Evolutionary conservation across 1,140 invertebrate species (phyloP), one percentile per base, ranked within the genome.

Genomic region (Aporrectodea caliginosa): DNA sequence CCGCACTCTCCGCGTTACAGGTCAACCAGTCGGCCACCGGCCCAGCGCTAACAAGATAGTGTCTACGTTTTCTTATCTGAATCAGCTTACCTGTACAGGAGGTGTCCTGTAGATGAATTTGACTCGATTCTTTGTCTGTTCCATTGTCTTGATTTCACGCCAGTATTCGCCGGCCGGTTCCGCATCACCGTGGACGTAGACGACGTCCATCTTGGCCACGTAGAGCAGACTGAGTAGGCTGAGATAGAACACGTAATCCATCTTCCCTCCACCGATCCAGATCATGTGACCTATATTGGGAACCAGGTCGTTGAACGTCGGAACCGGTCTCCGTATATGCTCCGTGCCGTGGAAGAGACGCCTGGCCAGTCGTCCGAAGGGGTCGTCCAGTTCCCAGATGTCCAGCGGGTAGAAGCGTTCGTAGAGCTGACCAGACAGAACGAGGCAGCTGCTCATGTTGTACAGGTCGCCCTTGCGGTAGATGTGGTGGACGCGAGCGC

Each of bases 281-380:
- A 81, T 72, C 80, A 81, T 81, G 73, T 81, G 80, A 34, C 72
- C 80, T 16, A 81, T 81, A 58, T 81, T 81, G 1, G 80, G 80
- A 22, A 81, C 80, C 22, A 81, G 80, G 16, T 35, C 69, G 34
- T 29, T 30, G 43, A 22, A 78, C 77, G n/a, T 74, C 43, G 71
- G 75, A 2, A 76, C 43, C 0, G 75, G 75, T 30, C 33, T 32
- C 14, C 76, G 75, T 32, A 81, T 78, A 16, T 77, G 69, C 72
- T 81, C 80, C 27, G 76, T 72, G n/a, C 77, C 80, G 72, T 81
- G 78, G 77, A 78, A 81, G 16, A 81, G 12, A 30, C 35, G 32
- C 6, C 80, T 27, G 35, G 34, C 76, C 27, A 81, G 72, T 72
- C 77, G 68, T 16, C 80, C 80, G 33, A 81, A 74, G n/a, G 80